Conservation (phyloP, 2,113 vertebrate species). For the Boleophthalmus pectinirostris region DNA sequence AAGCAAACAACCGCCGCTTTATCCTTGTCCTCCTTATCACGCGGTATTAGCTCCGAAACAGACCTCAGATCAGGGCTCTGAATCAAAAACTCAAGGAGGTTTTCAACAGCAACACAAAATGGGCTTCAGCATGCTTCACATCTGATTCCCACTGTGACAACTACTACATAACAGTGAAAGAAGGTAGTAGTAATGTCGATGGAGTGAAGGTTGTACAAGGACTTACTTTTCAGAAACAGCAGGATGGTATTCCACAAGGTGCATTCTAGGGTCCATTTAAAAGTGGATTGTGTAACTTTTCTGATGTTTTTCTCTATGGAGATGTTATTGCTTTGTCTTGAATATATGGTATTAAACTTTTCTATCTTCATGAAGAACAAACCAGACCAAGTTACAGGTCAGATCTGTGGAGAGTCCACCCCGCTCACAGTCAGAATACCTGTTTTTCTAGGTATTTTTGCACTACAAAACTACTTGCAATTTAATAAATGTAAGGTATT, state of each 20-base stretch:
- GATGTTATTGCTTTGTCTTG: too few relatives aligned
- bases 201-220: not conserved
- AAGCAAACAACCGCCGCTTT: not conserved
- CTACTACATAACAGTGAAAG: not conserved
- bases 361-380: too few relatives aligned
- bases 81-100: conserved; percentile 4
- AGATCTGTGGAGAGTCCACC: too few relatives aligned
- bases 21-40: not conserved
- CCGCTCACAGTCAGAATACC: too few relatives aligned
- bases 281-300: too few relatives aligned
- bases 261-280: not conserved
- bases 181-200: not conserved
- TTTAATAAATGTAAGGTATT: too few relatives aligned
- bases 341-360: too few relatives aligned
- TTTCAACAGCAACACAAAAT: not conserved
- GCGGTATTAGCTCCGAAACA: conserved; percentile 1
- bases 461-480: too few relatives aligned
- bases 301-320: too few relatives aligned
- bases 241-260: not conserved
- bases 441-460: too few relatives aligned
- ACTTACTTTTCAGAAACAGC: not conserved
- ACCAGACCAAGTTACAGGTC: too few relatives aligned
- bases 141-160: not conserved
- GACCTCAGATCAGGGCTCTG: not conserved
- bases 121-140: not conserved